These are phyloP conservation scores for Xylota sylvarum DNA, from an alignment of 2,888 invertebrate species.

Conservation along the genomic window DNA sequence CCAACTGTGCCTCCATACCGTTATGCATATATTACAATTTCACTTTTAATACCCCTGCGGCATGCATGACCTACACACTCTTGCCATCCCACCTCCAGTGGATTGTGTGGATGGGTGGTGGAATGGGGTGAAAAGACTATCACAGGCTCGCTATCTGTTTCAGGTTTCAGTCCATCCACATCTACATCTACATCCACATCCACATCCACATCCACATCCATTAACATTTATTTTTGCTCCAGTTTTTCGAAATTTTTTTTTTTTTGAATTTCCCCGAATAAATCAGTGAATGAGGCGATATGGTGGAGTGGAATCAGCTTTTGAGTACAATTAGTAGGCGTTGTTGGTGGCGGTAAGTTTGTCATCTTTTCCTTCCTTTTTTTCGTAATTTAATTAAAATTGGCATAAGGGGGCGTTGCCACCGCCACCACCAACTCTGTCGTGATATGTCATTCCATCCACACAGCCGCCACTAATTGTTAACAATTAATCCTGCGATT, in stretches of 20 bases:
- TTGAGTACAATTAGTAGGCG: slow-evolving; percentile 6
- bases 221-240: slow-evolving; percentile 10
- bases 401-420: not conserved
- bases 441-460: no score
- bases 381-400: not conserved
- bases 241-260: slow-evolving; percentile 9
- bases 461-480: no score
- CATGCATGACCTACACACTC: not conserved
- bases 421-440: not conserved
- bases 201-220: slow-evolving; percentile 4
- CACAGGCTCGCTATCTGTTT: no score
- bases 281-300: slow-evolving; percentile 12
- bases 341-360: not conserved
- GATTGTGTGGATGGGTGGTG: no score
- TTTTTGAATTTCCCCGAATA: slow-evolving; percentile 3
- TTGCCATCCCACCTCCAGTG: not conserved
- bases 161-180: no score
- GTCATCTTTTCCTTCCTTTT: not conserved
- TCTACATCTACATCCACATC: not conserved
- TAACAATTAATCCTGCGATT: not conserved
- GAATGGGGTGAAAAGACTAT: not conserved
- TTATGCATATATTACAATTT: slow-evolving; percentile 19
- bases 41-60: slow-evolving; percentile 1
- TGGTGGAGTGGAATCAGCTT: not conserved
- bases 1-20: not conserved